Conservation (phyloP, 2,888 invertebrate genomes). For the Oxycera nigricornis region DNA sequence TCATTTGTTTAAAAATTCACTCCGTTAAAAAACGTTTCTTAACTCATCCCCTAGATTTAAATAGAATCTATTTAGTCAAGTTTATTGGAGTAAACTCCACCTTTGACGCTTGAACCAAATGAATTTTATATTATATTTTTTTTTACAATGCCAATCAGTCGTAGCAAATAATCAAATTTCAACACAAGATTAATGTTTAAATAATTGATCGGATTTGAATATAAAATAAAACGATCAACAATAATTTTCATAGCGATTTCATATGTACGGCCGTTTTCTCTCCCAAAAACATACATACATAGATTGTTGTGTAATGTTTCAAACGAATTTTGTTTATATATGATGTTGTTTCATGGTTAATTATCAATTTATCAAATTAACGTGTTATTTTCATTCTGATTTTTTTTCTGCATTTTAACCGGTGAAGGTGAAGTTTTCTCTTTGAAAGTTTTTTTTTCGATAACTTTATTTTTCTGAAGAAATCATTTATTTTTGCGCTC, state of each 20-base stretch:
- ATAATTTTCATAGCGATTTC: too few relatives aligned
- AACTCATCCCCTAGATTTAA: too few relatives aligned
- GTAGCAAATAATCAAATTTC: slow-evolving; percentile 42
- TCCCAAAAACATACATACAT: too few relatives aligned
- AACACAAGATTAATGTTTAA: slow-evolving; percentile 50
- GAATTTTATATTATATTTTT: not conserved
- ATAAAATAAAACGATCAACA: not conserved
- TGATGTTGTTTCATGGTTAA: not conserved
- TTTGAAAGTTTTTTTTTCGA: slow-evolving; percentile 42
- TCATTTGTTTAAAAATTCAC: too few relatives aligned
- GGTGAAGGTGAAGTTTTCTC: slow-evolving; percentile 48
- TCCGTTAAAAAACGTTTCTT: too few relatives aligned
- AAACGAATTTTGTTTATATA: not conserved
- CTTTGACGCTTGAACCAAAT: slow-evolving; percentile 52
- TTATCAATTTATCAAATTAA: not conserved
- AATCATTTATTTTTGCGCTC: not conserved
- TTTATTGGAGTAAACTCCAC: slow-evolving; percentile 61
- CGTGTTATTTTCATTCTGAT: slow-evolving; percentile 23
- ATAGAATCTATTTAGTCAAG: slow-evolving; percentile 46
- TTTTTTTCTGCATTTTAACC: slow-evolving; percentile 31
- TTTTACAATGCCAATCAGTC: not conserved
- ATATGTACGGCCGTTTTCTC: too few relatives aligned
- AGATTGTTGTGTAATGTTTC: not conserved
- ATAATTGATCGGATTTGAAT: slow-evolving; percentile 43
- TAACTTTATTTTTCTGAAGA: slow-evolving; percentile 7